Base-by-base conservation (phyloP, 2,113 vertebrate genomes). In the Gopherus flavomarginatus region DNA sequence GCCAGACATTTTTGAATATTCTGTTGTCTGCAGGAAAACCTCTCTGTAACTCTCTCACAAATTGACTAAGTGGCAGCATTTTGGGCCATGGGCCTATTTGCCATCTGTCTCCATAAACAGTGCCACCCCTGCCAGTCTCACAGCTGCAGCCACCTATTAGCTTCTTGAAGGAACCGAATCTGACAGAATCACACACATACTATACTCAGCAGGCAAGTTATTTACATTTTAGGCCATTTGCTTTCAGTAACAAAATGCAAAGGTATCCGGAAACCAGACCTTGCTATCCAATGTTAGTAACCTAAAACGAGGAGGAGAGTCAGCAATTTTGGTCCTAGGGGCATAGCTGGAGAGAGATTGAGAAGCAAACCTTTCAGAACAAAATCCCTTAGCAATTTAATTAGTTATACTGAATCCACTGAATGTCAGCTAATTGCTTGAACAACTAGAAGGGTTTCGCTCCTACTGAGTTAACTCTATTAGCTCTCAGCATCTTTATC, bases 121-220 rank as follows among this genome's bases (percentile, higher is more conserved):
- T 16, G 75, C 13, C 42, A 78, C 75, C 92, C 90, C 56, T 56
- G 47, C 91, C 50, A 93, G 81, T 90, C 92, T 95, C 90, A 92
- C 83, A 65, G 82, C 42, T 83, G 69, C 56, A 96, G 83, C 47
- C 89, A 85, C 69, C 50, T 83, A 29, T 2, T 82, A 83, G 87
- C 90, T 95, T 80, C 93, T 90, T 35, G 62, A 57, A 75, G 26
- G 72, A 16, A 78, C 82, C 44, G 35, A 78, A 79, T 49, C 5
- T 59, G 54, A 47, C 50, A 1, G 7, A 49, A 24, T 88, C 75
- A 8, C 17, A 4, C n/a, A 12, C 19, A 47, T 0, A 0, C 21
- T 24, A 19, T 91, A 16, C 38, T 88, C 86, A 92, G 50, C 31
- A 83, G 79, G 88, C 62, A 78, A 1, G 6, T 4, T 0, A 5